Evolutionary conservation across 1,140 invertebrate genomes (phyloP).

Genomic region (Cardiocondyla obscurior): DNA sequence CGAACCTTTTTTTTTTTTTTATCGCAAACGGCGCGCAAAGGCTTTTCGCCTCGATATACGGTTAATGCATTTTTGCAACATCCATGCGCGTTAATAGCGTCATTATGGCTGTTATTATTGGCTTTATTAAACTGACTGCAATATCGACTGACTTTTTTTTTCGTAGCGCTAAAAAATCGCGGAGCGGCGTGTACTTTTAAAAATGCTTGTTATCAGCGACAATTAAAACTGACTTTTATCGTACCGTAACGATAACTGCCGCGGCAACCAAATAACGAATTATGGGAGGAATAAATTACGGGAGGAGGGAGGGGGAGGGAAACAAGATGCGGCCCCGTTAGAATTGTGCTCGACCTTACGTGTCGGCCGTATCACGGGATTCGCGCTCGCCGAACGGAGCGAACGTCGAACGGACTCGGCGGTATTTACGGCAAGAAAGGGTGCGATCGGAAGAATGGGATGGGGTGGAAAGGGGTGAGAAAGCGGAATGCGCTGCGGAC

Average conservation of each 20-base stretch:
- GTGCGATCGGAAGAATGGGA: slow-evolving; percentile 77
- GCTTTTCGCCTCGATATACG: slow-evolving; percentile 54
- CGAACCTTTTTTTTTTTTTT: slow-evolving; percentile 52
- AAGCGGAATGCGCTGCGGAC: slow-evolving; percentile 69
- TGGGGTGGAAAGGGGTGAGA: slow-evolving; percentile 72
- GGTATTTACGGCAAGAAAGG: slow-evolving; percentile 71
- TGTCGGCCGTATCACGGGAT: slow-evolving; percentile 37
- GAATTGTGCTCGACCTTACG: slow-evolving; percentile 58
- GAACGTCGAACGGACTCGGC: slow-evolving; percentile 55
- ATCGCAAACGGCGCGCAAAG: slow-evolving; percentile 62
- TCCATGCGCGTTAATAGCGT: slow-evolving; percentile 56
- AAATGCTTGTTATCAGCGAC: slow-evolving; percentile 45
- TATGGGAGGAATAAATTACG: not conserved
- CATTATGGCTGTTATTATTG: slow-evolving; percentile 58
- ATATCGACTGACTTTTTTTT: slow-evolving; percentile 60
- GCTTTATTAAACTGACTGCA: slow-evolving; percentile 61
- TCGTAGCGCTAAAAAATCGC: slow-evolving; percentile 19
- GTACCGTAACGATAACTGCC: slow-evolving; percentile 20
- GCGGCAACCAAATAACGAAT: slow-evolving; percentile 3
- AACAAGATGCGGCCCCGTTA: not conserved
- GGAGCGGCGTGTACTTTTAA: slow-evolving; percentile 21
- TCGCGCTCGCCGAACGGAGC: slow-evolving; percentile 43
- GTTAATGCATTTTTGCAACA: slow-evolving; percentile 58
- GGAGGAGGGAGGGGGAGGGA: not conserved
- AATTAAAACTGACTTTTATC: slow-evolving; percentile 43